Conservation (phyloP, 1,140 invertebrate species). For the Drosophila santomea region DNA sequence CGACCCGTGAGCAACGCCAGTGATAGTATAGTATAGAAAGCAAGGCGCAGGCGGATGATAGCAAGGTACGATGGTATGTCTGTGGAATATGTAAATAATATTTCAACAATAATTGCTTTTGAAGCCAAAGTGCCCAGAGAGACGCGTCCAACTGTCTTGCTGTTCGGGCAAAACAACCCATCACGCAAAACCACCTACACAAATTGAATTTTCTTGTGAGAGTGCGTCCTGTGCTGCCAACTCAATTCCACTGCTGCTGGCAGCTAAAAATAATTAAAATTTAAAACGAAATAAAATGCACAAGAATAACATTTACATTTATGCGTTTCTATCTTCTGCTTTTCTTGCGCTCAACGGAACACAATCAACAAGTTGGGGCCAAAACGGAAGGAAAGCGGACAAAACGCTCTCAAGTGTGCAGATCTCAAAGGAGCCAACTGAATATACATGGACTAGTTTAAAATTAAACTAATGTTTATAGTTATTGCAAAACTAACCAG, state of each 20-base stretch:
- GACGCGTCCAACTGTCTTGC: conserved; percentile 36
- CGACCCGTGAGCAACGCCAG: conserved; percentile 51
- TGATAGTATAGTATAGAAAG: too few species aligned
- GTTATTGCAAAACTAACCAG: conserved; percentile 64
- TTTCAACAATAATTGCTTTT: conserved; percentile 76
- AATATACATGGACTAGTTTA: conserved; percentile 65
- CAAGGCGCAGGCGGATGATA: neutral
- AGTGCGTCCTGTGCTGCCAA: conserved; percentile 1
- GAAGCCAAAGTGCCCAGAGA: conserved; percentile 56
- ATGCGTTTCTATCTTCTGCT: conserved; percentile 54
- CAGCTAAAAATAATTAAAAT: conserved; percentile 75
- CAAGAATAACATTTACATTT: conserved; percentile 77
- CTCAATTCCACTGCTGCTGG: conserved; percentile 30
- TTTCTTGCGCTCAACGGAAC: conserved; percentile 37
- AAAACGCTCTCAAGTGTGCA: conserved; percentile 51
- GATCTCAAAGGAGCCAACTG: conserved; percentile 37
- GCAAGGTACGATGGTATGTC: neutral
- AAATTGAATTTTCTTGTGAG: conserved; percentile 58
- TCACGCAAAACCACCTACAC: neutral
- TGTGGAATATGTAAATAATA: conserved; percentile 69
- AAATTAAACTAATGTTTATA: conserved; percentile 75
- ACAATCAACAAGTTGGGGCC: conserved; percentile 67
- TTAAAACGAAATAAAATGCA: conserved; percentile 74
- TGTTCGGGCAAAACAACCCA: neutral
- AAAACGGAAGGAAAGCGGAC: conserved; percentile 32